Evolutionary conservation across 1,140 invertebrate species (phyloP).

Genomic region (Colletes latitarsis): DNA sequence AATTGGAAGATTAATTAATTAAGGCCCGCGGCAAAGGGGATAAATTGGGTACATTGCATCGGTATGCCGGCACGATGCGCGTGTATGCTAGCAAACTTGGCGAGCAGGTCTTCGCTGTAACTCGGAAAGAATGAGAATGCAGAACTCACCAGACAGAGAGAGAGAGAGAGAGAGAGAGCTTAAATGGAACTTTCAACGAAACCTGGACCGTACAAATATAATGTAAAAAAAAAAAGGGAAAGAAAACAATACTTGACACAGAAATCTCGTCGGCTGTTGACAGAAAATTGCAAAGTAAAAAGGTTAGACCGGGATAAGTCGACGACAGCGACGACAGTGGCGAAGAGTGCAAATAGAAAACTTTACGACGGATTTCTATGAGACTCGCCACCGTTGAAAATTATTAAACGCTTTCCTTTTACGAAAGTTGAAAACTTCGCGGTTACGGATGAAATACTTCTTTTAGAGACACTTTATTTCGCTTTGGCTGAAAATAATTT

Average conservation of each 20-base stretch:
- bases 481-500: too few relatives aligned
- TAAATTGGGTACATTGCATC: slow-evolving; percentile 70
- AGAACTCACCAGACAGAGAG: neutral
- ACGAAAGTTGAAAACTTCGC: too few relatives aligned
- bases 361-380: neutral
- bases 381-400: too few relatives aligned
- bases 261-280: neutral
- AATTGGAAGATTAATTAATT: slow-evolving; percentile 75
- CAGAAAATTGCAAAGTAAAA: too few relatives aligned
- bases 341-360: neutral
- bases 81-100: neutral
- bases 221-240: neutral
- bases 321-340: too few relatives aligned
- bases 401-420: too few relatives aligned
- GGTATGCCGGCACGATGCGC: slow-evolving; percentile 53
- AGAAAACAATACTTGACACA: neutral
- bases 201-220: neutral
- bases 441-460: too few relatives aligned
- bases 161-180: neutral
- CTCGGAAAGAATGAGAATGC: slow-evolving; percentile 15
- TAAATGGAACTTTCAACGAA: neutral
- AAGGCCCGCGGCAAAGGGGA: slow-evolving; percentile 62
- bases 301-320: too few relatives aligned
- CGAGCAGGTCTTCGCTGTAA: neutral
- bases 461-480: too few relatives aligned